Evolutionary conservation across 2,797 vertebrate genomes (phyloP).

Genomic region (Platalea minor): DNA sequence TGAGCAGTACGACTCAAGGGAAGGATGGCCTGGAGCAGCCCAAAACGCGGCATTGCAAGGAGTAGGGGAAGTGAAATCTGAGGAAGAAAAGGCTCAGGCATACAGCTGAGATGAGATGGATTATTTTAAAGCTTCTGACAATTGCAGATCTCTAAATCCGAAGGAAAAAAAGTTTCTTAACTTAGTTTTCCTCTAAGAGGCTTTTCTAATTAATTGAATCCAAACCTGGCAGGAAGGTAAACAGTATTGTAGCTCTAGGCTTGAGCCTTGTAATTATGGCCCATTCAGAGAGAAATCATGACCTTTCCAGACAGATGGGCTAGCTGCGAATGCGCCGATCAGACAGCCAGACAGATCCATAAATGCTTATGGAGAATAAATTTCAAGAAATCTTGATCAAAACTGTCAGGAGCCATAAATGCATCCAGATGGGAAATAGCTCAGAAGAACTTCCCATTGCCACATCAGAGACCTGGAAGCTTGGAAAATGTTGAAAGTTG

Average conservation of each 20-base stretch:
- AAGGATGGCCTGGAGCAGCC: background rate
- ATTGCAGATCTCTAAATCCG: background rate
- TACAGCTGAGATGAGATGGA: background rate
- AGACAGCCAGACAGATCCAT: background rate
- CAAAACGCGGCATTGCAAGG: accelerated
- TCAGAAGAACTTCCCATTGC: constrained; percentile 25
- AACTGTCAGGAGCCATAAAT: constrained; percentile 16
- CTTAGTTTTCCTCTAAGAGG: background rate
- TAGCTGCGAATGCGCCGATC: background rate
- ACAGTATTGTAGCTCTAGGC: background rate
- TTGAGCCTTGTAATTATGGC: background rate
- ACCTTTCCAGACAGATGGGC: background rate
- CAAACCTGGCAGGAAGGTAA: background rate
- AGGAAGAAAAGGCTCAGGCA: background rate
- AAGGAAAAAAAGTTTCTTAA: background rate
- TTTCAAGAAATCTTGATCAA: constrained; percentile 5
- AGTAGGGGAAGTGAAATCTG: background rate
- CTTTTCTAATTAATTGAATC: background rate
- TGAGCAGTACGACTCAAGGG: background rate
- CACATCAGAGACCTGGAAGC: constrained; percentile 33
- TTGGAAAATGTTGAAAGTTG: constrained; percentile 58
- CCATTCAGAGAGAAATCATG: background rate
- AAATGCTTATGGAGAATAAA: background rate
- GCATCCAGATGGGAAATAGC: constrained; percentile 22
- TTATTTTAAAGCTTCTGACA: background rate